Base-by-base conservation (phyloP, 2,797 vertebrate genomes). In the Lacerta viridis region DNA sequence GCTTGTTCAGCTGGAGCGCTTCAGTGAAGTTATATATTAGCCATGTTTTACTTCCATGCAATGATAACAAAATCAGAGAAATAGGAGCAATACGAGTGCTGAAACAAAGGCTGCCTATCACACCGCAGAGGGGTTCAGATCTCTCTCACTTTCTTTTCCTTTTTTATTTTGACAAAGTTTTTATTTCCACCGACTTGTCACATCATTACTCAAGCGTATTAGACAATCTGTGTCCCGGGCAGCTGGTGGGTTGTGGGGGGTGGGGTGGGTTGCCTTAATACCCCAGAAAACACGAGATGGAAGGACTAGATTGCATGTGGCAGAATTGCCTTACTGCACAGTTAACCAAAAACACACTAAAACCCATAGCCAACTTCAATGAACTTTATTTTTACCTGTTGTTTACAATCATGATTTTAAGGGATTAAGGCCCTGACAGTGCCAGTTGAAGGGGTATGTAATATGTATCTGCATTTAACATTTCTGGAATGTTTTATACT, bases 1-100 rank as follows among this genome's bases (percentile, higher is more conserved):
- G 89, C 91, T 95, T 94, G 88, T 92, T 96, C 91, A 79, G 90
- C 95, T 95, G 95, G 74, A 88, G 74, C 91, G 83, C 64, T 92
- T 77, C 89, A 39, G 87, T 92, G 91, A 93, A 95, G 85, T 94
- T 95, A 83, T n/a, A 84, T 80, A 85, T 91, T 90, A 88, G 41
- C 61, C 81, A 0, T 91, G 90, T 90, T 96, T 95, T 91, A 84
- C 91, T 96, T 94, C 88, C 89, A 68, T 66, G 87, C 79, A 92
- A 88, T 7, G 64, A 93, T 92, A 94, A 94, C 91, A 95, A 94
- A 95, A 88, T 50, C 89, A 93, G 84, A 86, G 69, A 18, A 87
- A 87, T 5, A 86, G 85, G 36, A 66, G 86, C 75, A 86, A 88
- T 4, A 82, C 85, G 46, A 74, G 86, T 74, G 59, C n/a, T 80